Evolutionary conservation across 1,140 invertebrate species (phyloP).

Genomic region (Drosophila bocki): DNA sequence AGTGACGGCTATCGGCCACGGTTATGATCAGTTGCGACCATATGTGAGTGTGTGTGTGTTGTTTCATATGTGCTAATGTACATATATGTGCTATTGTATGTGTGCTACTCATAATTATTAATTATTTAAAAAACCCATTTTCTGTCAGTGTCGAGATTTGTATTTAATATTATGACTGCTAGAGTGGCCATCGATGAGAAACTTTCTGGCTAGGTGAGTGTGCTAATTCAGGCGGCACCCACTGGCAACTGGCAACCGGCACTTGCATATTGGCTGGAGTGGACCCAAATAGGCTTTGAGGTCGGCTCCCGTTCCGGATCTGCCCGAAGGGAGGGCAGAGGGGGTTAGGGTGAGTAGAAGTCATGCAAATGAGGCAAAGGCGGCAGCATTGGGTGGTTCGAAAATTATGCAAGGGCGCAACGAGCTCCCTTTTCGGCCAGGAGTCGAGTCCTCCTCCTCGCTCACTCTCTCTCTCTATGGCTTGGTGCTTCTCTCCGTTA

Average conservation of each 20-base stretch:
- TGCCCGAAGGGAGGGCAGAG: not conserved
- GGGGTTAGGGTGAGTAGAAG: not conserved
- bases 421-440: not conserved
- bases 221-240: constrained; percentile 71
- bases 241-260: not conserved
- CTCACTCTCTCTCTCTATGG: not conserved
- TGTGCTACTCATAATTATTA: too few relatives aligned
- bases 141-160: constrained; percentile 1
- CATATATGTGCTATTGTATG: too few relatives aligned
- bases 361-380: constrained; percentile 47
- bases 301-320: constrained; percentile 15
- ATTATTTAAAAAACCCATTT: not conserved
- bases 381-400: not conserved
- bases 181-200: constrained; percentile 33
- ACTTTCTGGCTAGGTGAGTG: constrained; percentile 45
- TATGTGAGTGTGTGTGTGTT: too few relatives aligned
- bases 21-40: too few relatives aligned
- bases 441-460: constrained; percentile 1
- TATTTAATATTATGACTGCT: constrained; percentile 36
- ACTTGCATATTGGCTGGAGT: constrained; percentile 23
- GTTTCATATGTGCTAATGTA: too few relatives aligned
- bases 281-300: constrained; percentile 56
- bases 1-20: too few relatives aligned
- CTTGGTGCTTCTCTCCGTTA: constrained; percentile 44
- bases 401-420: constrained; percentile 62